Evolutionary conservation across 2,113 vertebrate species (phyloP), one percentile per base, ranked within the genome.

Genomic region (Anguilla japonica): DNA sequence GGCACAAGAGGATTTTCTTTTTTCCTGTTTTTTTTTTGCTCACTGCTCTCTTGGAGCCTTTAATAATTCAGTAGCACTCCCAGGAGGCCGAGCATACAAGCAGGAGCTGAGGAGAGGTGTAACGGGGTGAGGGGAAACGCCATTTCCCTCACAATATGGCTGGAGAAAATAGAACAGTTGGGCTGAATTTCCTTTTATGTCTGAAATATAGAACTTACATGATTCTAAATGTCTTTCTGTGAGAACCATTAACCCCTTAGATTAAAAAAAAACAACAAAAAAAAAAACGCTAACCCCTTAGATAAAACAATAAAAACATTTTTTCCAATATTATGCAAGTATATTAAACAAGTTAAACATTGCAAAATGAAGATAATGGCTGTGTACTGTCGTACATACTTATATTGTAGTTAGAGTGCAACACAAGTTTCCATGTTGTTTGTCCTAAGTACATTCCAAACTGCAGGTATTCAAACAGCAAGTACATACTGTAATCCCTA

Each of bases 21-120:
- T n/a, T 29, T 82, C 26, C 26, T 18, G 22, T 26, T 34, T 41
- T 40, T 79, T 53, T 63, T 57, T n/a, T 57, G 16, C 56, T 83
- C 63, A 7, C 1, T 71, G 82, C 82, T 83, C 20, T 71, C 50
- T 39, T 41, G 39, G 39, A 34, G 75, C 18, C 56, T 80, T 87
- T 84, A 84, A 84, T 87, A 84, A 87, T 84, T 87, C 29, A 81
- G 83, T 81, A 40, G 29, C 0, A 11, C 41, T 78, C 82, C 82
- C 67, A 40, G 22, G 29, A 41, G 81, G n/a, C 53, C 57, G 43
- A 39, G 63, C 3, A 6, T 14, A 60, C 81, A 78, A 63, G 63
- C 82, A 56, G 46, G 29, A 40, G 63, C 43, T 6, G 63, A 60
- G 29, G 14, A 84, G 14, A 71, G 75, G 46, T 26, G 40, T 41